Conservation (phyloP, 1,140 invertebrate species). For the Lanistes nyassanus region DNA sequence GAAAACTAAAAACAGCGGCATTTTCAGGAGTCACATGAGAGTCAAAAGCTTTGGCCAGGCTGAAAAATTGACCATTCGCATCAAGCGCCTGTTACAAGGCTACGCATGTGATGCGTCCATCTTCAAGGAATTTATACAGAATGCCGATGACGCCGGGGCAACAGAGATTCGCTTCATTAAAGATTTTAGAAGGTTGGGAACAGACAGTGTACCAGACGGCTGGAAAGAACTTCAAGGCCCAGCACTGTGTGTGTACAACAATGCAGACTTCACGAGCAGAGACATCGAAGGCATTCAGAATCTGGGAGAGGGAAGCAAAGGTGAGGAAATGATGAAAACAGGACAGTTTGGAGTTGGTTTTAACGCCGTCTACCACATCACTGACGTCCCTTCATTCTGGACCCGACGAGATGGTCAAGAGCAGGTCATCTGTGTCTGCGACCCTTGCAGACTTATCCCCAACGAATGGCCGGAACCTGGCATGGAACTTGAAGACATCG, state of each 20-base stretch:
- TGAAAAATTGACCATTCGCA: slow-evolving; percentile 52
- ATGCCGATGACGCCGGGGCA: slow-evolving; percentile 68
- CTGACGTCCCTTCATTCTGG: too few species aligned
- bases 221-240: slow-evolving; percentile 53
- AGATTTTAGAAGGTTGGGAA: slow-evolving; percentile 44
- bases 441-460: slow-evolving; percentile 51
- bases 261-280: too few species aligned
- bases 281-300: too few species aligned
- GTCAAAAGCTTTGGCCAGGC: slow-evolving; percentile 52
- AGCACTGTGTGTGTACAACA: slow-evolving; percentile 58
- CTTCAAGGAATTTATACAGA: slow-evolving; percentile 59
- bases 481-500: slow-evolving; percentile 38
- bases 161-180: slow-evolving; percentile 58
- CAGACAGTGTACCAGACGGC: slow-evolving; percentile 6
- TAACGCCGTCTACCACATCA: too few species aligned
- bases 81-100: slow-evolving; percentile 50
- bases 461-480: slow-evolving; percentile 62
- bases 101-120: slow-evolving; percentile 55
- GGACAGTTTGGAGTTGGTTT: too few species aligned
- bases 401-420: too few species aligned
- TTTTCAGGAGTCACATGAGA: slow-evolving; percentile 21
- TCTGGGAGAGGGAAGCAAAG: slow-evolving; percentile 54
- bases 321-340: slow-evolving; percentile 40
- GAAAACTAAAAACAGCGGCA: slow-evolving; percentile 35
- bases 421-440: too few species aligned